Evolutionary conservation across 2,113 vertebrate species (phyloP), one percentile per base, ranked within the genome.

Genomic region (Synchiropus splendidus): DNA sequence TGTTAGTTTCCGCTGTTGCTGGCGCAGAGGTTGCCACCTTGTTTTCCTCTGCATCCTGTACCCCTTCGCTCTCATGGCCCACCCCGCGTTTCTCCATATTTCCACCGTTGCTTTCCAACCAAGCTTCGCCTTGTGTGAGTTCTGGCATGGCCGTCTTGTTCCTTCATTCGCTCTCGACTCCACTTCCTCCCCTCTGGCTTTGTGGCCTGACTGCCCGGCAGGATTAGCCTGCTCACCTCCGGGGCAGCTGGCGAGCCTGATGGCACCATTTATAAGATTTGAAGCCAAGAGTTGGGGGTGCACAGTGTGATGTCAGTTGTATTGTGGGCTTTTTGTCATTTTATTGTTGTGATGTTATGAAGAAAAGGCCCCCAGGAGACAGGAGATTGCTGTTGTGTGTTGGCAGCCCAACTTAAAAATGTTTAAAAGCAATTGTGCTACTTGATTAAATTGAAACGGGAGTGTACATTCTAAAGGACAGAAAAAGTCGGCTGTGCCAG

Each of bases 221-320:
- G 74, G 79, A 74, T 61, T 72, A 77, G 80, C 64, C 76, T 70
- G 77, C 67, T 77, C 81, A 86, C 81, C 84, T 85, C 80, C 79
- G 71, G 81, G 81, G 81, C 84, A 86, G 81, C 82, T 85, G 84
- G 77, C 78, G 76, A 69, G 79, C 82, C 81, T 76, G 80, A 85
- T 85, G 81, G 79, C 59, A 57, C 66, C 76, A 75, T 85, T 83
- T 78, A 82, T 82, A 79, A 83, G 66, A 61, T 58, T 58, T 45
- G 55, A 54, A 65, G 55, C 58, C 12, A 34, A 64, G 59, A 52
- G 53, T 37, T 61, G 41, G 67, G 69, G 72, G 39, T 44, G 17
- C 42, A 21, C 21, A 36, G 45, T 36, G 18, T 6, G 17, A 5
- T 11, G 43, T 35, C 55, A 40, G 41, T 40, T 33, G 48, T 11